Conservation (phyloP, 2,888 invertebrate genomes). For the Flabesymbios commensalis region DNA sequence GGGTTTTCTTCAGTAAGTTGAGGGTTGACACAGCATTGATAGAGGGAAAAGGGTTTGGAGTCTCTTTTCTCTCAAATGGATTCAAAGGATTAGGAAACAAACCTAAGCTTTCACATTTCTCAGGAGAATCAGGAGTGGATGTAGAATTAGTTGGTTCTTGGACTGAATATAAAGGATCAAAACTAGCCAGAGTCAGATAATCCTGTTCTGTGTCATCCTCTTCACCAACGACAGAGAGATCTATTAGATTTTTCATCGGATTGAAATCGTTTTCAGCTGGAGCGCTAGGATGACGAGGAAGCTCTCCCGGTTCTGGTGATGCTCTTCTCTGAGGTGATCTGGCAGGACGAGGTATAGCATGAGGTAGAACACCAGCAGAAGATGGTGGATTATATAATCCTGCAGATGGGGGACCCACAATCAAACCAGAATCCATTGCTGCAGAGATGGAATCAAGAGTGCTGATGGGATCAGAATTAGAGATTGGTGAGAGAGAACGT, state of each 20-base stretch:
- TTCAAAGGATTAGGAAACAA: conserved; percentile 10
- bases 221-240: conserved; percentile 10
- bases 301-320: not conserved
- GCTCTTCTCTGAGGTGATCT: not conserved
- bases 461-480: too few species aligned
- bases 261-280: not conserved
- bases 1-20: not conserved
- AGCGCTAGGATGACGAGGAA: not conserved
- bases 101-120: too few species aligned
- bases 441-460: too few species aligned
- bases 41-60: conserved; percentile 17
- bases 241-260: conserved; percentile 15
- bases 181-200: conserved; percentile 35
- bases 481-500: too few species aligned
- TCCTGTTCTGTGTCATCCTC: conserved; percentile 1
- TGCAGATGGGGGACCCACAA: too few species aligned
- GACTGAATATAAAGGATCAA: conserved; percentile 32
- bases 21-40: conserved; percentile 8
- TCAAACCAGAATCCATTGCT: too few species aligned
- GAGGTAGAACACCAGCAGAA: too few species aligned
- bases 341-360: too few species aligned
- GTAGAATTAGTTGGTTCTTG: not conserved
- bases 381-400: too few species aligned
- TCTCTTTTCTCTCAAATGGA: conserved; percentile 6
- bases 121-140: conserved; percentile 1